Conservation (phyloP, 2,113 vertebrate species). For the Alethe castanea region DNA sequence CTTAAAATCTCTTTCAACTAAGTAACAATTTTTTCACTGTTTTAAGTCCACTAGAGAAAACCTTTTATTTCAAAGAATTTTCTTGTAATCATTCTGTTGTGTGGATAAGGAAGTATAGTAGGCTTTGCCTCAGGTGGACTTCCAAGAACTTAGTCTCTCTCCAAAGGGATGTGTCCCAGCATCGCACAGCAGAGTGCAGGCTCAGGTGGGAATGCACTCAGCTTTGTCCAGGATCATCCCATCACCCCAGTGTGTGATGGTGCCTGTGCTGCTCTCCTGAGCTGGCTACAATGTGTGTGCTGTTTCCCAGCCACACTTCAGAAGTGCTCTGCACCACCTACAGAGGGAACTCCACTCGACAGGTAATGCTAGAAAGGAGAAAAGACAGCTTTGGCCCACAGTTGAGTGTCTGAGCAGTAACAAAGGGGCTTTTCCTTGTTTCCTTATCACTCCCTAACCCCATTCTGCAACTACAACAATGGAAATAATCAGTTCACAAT, state of each 20-base stretch:
- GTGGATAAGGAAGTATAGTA: background rate
- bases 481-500: background rate
- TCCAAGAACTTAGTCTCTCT: background rate
- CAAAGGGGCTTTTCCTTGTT: background rate
- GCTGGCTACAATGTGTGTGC: fast-evolving
- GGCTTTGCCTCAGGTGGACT: background rate
- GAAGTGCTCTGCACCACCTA: background rate
- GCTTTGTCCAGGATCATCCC: background rate
- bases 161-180: background rate
- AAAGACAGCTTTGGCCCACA: background rate
- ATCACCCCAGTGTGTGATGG: background rate
- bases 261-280: background rate
- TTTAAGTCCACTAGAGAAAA: background rate
- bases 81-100: background rate
- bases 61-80: background rate
- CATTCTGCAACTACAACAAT: background rate
- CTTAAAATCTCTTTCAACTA: background rate
- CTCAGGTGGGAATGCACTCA: background rate
- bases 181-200: background rate
- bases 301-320: background rate
- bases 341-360: background rate
- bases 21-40: background rate
- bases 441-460: background rate
- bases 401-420: background rate
- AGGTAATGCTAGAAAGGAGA: background rate